Percentiles rank a stretch among this genome's conserved stretches.
These are phyloP conservation scores for Chaunax sp. DNA, from an alignment of 2,797 vertebrate species.

Conservation along the genomic window DNA sequence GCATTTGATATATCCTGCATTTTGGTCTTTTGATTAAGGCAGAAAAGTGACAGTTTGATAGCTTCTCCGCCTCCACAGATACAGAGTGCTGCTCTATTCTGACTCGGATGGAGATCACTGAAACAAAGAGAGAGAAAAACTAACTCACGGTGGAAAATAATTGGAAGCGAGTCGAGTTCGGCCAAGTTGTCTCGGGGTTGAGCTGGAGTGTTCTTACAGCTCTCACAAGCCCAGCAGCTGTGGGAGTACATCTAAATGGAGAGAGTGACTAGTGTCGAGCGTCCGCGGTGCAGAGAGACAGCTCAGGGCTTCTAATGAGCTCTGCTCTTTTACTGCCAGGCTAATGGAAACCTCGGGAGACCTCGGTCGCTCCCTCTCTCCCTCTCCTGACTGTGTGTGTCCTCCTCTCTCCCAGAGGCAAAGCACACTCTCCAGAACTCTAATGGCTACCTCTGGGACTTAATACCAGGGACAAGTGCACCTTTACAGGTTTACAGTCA, in stretches of 20 bases:
- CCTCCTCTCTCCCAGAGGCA: constrained; percentile 63
- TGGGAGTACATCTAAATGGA: constrained; percentile 61
- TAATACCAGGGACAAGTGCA: constrained; percentile 69
- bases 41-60: background rate
- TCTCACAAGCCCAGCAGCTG: constrained; percentile 39
- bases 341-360: constrained; percentile 83
- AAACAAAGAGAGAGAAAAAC: constrained; percentile 33
- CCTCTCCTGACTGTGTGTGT: constrained; percentile 24
- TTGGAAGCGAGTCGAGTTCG: constrained; percentile 51
- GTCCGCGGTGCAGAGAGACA: constrained; percentile 52
- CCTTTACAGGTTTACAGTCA: constrained; percentile 63
- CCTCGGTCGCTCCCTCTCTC: constrained; percentile 24
- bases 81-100: background rate
- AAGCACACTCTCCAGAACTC: constrained; percentile 52
- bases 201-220: constrained; percentile 50
- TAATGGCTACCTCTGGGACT: constrained; percentile 80
- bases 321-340: constrained; percentile 81
- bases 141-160: constrained; percentile 46
- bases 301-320: constrained; percentile 79
- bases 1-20: background rate
- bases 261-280: constrained; percentile 65
- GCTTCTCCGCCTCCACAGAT: background rate
- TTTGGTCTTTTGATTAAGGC: background rate
- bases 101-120: constrained; percentile 20
- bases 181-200: constrained; percentile 49